Base-by-base conservation (phyloP, 1,140 invertebrate genomes). In the Megalopta genalis region DNA sequence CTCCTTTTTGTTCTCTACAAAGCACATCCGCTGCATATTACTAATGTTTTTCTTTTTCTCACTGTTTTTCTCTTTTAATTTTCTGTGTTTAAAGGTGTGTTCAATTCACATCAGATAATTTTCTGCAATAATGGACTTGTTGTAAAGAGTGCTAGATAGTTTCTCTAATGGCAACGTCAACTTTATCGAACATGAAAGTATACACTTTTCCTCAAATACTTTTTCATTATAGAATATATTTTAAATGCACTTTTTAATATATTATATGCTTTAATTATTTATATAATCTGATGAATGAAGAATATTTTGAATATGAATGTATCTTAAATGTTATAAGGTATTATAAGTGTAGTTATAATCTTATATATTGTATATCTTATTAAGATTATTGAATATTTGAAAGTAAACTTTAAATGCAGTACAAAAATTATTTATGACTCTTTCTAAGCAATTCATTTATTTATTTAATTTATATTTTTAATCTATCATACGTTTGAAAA, bases 1-100 rank as follows among this genome's bases (percentile, higher is more conserved):
- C 57, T 80, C 54, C 10, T 67, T 82, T 87, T 80, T 80, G 68
- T 71, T 82, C 63, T 89, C 88, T 91, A 86, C 54, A 90, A 91
- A 88, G 60, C 80, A 86, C 57, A 88, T 80, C 82, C 75, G 79
- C 75, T 88, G 79, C 77, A 87, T 87, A 86, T 90, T 90, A 89
- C 62, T 87, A 85, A n/a, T 42, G 12, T 81, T 77, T 32, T 73
- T 76, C 60, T 80, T 81, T 77, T 78, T 79, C 21, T 84, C 72
- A 70, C 39, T 79, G 37, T 79, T 79, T 63, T 76, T 81, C 60
- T 75, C 71, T 86, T 77, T 83, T 37, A 78, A 78, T 78, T 83
- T 60, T 85, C 64, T 83, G 21, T 83, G 39, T 84, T 82, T 86
- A 42, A 83, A 80, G 64, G 72, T 59, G 65, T 77, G 72, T 82